Base-by-base conservation (phyloP, 1,140 invertebrate species). In the Branchinecta lindahli region DNA sequence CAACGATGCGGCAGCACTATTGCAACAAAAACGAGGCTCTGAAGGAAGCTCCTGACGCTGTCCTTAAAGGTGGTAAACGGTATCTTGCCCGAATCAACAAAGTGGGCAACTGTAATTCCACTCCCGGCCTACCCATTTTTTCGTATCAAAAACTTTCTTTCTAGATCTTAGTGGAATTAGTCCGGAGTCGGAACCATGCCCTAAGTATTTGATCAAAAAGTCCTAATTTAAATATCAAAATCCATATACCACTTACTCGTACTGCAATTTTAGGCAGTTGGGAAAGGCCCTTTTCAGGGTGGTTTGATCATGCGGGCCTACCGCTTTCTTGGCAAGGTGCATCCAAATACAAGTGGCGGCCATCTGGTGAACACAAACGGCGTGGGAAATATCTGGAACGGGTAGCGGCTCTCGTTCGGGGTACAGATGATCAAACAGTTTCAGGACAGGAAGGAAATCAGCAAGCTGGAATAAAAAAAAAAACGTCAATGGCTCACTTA, bases 311-410 rank as follows among this genome's bases (percentile, higher is more conserved):
- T 92, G 89, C 12, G 84, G 83, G 75, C 92, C 89, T 9, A 61
- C 52, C 8, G 92, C 93, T 80, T 97, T 97, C 77, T 94, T 96
- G 71, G 92, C 82, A 46, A 97, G 81, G 81, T 97, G 94, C 75
- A 96, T 93, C 92, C 94, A 97, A 76, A 96, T 96, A 75, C 92
- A 96, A 8, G 92, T 92, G 61, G 91, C 88, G 3, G 95, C 92
- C 87, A 96, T 90, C 79, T 91, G 89, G 76, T 92, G 88, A 15
- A 92, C 93, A 75, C 90, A 92, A 65, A 89, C 85, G 21, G 66
- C 90, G 75, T 91, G 90, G 33, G 84, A 89, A 66, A 87, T 88
- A 80, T 97, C 94, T 0, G 94, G 94, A 15, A 96, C 86, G 7
- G 90, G 87, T 15, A 97, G 77, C 0, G 91, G 87, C 74, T 95